phyloP scores from a whole-genome alignment of 1,140 invertebrate species.

The Drosophila grimshawi region DNA sequence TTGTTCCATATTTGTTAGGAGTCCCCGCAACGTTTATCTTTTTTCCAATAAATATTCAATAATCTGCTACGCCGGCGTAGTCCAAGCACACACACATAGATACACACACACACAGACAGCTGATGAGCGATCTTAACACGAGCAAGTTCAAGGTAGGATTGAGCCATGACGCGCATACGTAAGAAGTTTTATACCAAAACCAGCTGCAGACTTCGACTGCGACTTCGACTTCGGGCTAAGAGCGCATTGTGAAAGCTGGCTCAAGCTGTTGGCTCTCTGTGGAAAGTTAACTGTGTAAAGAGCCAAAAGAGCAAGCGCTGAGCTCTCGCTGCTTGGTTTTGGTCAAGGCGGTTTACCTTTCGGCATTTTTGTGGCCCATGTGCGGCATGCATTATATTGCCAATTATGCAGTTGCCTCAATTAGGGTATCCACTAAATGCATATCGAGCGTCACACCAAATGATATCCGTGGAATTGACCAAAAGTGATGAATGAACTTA shows the following conservation, averaged over 20 bases:
- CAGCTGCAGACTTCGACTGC: conserved; percentile 17
- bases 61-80: conserved; percentile 29
- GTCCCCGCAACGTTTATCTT: conserved; percentile 4
- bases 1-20: conserved; percentile 56
- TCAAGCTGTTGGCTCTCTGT: conserved; percentile 53
- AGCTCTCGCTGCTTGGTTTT: conserved; percentile 13
- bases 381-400: conserved; percentile 45
- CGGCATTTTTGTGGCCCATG: conserved; percentile 38
- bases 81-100: background rate
- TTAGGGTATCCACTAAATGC: conserved; percentile 66
- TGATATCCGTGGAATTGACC: conserved; percentile 15
- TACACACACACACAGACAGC: background rate
- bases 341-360: conserved; percentile 3
- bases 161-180: conserved; percentile 84
- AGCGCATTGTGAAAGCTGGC: conserved; percentile 66
- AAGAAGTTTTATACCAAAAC: conserved; percentile 84
- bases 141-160: conserved; percentile 84
- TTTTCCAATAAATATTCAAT: conserved; percentile 32
- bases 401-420: conserved; percentile 51
- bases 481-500: background rate
- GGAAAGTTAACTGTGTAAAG: conserved; percentile 62
- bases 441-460: conserved; percentile 53
- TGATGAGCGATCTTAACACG: conserved; percentile 66
- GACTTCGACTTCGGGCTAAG: conserved; percentile 36
- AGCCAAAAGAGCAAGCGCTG: conserved; percentile 43